Evolutionary conservation across 2,797 vertebrate genomes (phyloP).

Genomic region (Kryptolebias ocellatus): DNA sequence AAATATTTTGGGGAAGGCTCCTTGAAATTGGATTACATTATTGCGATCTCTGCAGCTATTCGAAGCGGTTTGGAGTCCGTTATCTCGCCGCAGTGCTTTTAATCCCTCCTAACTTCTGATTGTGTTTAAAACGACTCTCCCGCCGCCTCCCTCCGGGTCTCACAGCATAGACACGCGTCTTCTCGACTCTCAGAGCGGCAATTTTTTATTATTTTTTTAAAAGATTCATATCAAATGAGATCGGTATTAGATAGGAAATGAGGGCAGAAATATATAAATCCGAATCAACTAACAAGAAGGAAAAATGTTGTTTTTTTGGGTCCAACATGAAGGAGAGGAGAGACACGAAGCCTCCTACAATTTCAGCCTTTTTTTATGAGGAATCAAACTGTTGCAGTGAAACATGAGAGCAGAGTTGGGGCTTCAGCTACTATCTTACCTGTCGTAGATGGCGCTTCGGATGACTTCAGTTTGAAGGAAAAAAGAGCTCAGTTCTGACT

Average conservation of each 20-base stretch:
- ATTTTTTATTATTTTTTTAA: not conserved
- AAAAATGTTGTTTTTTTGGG: not conserved
- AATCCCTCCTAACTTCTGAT: conserved; percentile 82
- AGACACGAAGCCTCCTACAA: no score
- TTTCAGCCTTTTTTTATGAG: no score
- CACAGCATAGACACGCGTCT: not conserved
- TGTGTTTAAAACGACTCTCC: conserved; percentile 80
- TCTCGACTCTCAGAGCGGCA: not conserved
- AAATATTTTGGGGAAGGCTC: conserved; percentile 77
- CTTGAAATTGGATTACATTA: conserved; percentile 86
- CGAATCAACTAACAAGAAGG: not conserved
- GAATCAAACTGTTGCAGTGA: no score
- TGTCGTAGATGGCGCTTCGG: no score
- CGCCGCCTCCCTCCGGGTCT: conserved; percentile 41
- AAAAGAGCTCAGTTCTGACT: no score
- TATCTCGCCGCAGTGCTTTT: conserved; percentile 74
- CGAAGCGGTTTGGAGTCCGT: conserved; percentile 74
- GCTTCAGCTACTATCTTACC: no score
- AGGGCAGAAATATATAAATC: not conserved
- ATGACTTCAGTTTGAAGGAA: no score
- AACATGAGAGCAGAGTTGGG: no score
- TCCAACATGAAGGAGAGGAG: not conserved
- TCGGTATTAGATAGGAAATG: not conserved
- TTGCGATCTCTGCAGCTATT: conserved; percentile 81
- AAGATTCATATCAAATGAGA: not conserved